Evolutionary conservation across 2,113 vertebrate species (phyloP), one percentile per base, ranked within the genome.

Genomic region (Corynorhinus townsendii): DNA sequence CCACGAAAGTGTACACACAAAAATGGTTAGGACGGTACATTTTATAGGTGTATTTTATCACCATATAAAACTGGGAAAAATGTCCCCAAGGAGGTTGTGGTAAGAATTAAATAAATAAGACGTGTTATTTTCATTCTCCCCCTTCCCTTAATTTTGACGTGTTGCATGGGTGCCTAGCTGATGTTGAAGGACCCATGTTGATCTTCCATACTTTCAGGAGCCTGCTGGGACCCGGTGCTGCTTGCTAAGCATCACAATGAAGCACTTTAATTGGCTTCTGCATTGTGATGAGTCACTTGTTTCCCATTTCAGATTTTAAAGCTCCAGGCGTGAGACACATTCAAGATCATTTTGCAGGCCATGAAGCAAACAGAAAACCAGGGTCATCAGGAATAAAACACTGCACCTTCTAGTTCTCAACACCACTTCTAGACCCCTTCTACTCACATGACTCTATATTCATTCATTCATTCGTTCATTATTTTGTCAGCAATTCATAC

Each of bases 351-450:
- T 75, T 59, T 11, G 24, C 93, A 95, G 38, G 30, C 49, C 43
- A 64, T 5, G 11, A 81, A 86, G 14, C 14, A 40, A 79, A 95
- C 81, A 62, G 11, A n/a, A 69, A 93, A 91, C 19, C 14, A 69
- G 64, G 33, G 72, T 33, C 15, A 64, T 35, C 9, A 59, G 33
- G 56, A 76, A 66, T 33, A 59, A 79, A 66, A 19, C 20, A 79
- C 0, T n/a, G 4, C 8, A 2, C 4, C 19, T 47, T 88, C 28
- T 15, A 19, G 49, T n/a, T 85, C 43, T 40, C 30, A 11, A 22
- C 16, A 28, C 16, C 17, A 43, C 38, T 56, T 30, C 15, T 5
- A 30, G 38, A 72, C 4, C 19, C 15, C 24, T 56, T 90, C 85
- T 92, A 33, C 38, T 43, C 19, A 71, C n/a, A n/a, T 0, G 35